These are phyloP conservation scores for Drosophila littoralis DNA, from an alignment of 1,140 invertebrate species.

Conservation along the genomic window DNA sequence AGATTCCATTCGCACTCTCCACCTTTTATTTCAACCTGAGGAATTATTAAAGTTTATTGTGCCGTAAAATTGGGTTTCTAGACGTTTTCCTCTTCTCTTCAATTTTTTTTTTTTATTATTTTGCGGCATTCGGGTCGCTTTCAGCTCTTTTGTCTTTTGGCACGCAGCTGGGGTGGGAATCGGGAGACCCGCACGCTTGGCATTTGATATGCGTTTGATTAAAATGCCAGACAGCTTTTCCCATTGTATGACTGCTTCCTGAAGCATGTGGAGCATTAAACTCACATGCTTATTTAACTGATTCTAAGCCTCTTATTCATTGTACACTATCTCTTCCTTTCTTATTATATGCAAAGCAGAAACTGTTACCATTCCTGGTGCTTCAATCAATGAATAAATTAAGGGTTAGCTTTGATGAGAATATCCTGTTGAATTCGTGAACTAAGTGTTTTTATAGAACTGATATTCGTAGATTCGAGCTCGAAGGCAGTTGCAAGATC, in stretches of 20 bases:
- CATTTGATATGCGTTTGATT: no score
- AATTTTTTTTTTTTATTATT: conserved; percentile 1
- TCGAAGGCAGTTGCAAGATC: no score
- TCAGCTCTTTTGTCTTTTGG: conserved; percentile 12
- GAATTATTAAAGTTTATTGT: conserved; percentile 56
- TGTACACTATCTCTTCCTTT: background rate
- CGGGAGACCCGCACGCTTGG: background rate
- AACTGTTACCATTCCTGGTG: no score
- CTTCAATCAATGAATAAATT: no score
- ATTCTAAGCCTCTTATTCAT: background rate
- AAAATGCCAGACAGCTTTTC: conserved; percentile 1
- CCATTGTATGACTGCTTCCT: background rate
- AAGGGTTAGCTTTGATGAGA: no score
- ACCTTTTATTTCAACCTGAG: conserved; percentile 9
- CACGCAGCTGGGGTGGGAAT: background rate
- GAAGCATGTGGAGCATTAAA: background rate
- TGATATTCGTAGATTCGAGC: no score
- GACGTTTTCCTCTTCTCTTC: conserved; percentile 1
- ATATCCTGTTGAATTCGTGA: no score
- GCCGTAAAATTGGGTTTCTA: conserved; percentile 44
- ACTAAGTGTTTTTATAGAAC: no score
- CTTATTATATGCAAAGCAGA: background rate
- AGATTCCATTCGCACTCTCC: conserved; percentile 1
- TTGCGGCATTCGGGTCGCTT: conserved; percentile 5
- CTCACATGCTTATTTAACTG: background rate